A percentile compares a stretch with the other conserved stretches of the same genome.
Conservation (phyloP, 2,888 invertebrate genomes). For the Homarus gammarus region DNA sequence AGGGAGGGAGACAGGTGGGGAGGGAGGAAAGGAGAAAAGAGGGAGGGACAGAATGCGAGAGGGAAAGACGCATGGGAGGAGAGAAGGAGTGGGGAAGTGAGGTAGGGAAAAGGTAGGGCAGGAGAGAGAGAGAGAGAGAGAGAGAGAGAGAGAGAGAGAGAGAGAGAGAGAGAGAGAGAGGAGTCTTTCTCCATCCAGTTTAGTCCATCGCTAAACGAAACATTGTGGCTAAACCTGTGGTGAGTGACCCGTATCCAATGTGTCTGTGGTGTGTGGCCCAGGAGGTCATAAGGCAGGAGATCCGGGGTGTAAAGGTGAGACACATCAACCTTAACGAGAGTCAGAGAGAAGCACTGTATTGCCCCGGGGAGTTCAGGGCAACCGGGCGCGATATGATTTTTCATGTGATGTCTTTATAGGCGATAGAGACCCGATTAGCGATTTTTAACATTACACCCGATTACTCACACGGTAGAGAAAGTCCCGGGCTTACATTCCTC, state of each 20-base stretch:
- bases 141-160: too few species aligned
- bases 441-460: constrained; percentile 46
- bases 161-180: too few species aligned
- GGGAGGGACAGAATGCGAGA: too few species aligned
- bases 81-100: too few species aligned
- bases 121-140: too few species aligned
- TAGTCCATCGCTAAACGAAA: constrained; percentile 10
- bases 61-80: too few species aligned
- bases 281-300: background rate
- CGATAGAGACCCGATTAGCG: constrained; percentile 2
- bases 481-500: background rate
- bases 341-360: background rate
- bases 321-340: background rate
- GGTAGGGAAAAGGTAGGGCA: too few species aligned
- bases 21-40: too few species aligned
- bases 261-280: background rate
- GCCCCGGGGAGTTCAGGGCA: constrained; percentile 16
- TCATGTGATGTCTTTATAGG: constrained; percentile 31
- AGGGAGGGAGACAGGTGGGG: too few species aligned
- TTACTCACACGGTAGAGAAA: constrained; percentile 31
- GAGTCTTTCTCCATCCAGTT: constrained; percentile 3
- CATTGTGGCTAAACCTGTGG: constrained; percentile 28
- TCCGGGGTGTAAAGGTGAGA: background rate
- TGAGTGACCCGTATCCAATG: constrained; percentile 41
- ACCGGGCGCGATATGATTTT: constrained; percentile 25